These are phyloP conservation scores for Plusia festucae DNA, from an alignment of 2,888 invertebrate genomes.

Conservation along the genomic window DNA sequence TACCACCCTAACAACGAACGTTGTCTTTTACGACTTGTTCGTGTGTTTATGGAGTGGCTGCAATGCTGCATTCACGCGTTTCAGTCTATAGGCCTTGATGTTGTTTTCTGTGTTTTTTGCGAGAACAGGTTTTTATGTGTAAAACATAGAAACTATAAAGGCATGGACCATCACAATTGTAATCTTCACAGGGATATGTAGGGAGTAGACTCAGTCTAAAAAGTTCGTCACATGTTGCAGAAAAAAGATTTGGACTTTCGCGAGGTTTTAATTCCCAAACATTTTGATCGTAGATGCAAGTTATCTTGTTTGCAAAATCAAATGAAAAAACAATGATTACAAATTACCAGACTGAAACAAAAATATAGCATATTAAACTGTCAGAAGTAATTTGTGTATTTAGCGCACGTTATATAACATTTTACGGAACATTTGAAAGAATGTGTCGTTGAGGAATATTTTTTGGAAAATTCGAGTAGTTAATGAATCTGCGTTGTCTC, in stretches of 20 bases:
- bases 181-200: constrained; percentile 10
- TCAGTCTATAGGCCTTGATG: not conserved
- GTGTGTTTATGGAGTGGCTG: not conserved
- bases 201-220: not conserved
- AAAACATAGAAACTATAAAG: not conserved
- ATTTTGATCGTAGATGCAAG: too few relatives aligned
- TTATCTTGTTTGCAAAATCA: not conserved
- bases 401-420: not conserved
- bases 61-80: not conserved
- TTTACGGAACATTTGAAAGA: constrained; percentile 3
- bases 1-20: constrained; percentile 5
- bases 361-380: constrained; percentile 4
- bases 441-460: not conserved
- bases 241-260: too few relatives aligned
- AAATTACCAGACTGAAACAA: not conserved
- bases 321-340: not conserved
- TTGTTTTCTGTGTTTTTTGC: not conserved
- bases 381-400: constrained; percentile 4
- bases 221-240: too few relatives aligned
- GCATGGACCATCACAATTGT: not conserved
- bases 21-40: not conserved
- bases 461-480: not conserved
- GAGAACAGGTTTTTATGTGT: not conserved
- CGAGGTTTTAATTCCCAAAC: too few relatives aligned
- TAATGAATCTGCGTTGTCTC: not conserved